Evolutionary conservation across 2,888 invertebrate species (phyloP).

Genomic region (Anodontia alba): DNA sequence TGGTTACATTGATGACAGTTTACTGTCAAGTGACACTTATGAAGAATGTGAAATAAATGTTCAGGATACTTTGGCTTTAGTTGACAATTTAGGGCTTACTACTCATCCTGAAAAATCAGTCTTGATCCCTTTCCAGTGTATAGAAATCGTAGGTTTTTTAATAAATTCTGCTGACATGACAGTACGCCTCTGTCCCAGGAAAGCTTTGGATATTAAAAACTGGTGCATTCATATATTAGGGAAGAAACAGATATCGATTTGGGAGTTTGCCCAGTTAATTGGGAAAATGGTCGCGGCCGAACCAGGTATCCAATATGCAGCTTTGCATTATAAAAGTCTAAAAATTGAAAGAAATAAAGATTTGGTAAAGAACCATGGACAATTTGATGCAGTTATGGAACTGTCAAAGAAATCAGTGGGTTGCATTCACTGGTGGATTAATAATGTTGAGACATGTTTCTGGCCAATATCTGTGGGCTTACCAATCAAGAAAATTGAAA

Average conservation of each 20-base stretch:
- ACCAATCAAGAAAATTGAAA: constrained; percentile 21
- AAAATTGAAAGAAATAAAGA: constrained; percentile 43
- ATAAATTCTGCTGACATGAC: constrained; percentile 16
- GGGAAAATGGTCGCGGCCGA: constrained; percentile 54
- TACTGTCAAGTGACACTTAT: not conserved
- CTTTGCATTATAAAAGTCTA: constrained; percentile 46
- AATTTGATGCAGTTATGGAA: constrained; percentile 41
- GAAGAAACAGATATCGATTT: constrained; percentile 28
- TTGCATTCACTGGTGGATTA: constrained; percentile 50
- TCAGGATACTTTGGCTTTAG: constrained; percentile 5
- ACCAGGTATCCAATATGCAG: constrained; percentile 51
- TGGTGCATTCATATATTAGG: not conserved
- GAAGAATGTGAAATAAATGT: constrained; percentile 26
- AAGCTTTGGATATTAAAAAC: not conserved
- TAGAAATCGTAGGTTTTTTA: constrained; percentile 45
- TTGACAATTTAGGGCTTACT: constrained; percentile 38
- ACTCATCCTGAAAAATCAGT: constrained; percentile 51
- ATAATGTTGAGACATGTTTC: constrained; percentile 16
- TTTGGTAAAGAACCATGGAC: constrained; percentile 29
- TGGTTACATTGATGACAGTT: constrained; percentile 45
- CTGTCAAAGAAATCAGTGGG: constrained; percentile 22
- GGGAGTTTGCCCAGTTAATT: constrained; percentile 40
- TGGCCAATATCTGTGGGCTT: not conserved
- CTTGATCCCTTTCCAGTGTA: constrained; percentile 21
- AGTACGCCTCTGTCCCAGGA: not conserved